Evolutionary conservation across 2,888 invertebrate genomes (phyloP).

Genomic region (Coleophora flavipennella): DNA sequence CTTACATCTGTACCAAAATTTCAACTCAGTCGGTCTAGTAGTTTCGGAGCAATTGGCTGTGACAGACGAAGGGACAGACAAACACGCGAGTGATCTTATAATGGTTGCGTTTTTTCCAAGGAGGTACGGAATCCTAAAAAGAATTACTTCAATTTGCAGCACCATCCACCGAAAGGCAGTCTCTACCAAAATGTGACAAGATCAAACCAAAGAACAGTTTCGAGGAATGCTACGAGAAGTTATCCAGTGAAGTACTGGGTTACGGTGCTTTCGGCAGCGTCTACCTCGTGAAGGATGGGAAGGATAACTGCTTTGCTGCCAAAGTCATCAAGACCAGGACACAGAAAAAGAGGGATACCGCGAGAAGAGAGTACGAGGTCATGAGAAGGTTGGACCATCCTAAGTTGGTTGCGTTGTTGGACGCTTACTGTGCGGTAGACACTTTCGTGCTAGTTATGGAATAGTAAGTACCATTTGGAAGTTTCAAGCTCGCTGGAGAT

Average conservation of each 20-base stretch:
- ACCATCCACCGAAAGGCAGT: no score
- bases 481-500: no score
- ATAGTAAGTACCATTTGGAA: conserved; percentile 77
- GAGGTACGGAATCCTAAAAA: no score
- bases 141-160: no score
- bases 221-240: neutral
- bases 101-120: no score
- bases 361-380: conserved; percentile 86
- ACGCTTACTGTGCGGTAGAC: conserved; percentile 20
- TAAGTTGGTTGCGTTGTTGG: conserved; percentile 78
- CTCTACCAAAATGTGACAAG: neutral
- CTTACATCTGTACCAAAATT: no score
- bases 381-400: conserved; percentile 90
- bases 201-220: neutral
- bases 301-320: conserved; percentile 78
- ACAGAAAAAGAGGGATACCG: conserved; percentile 81
- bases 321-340: conserved; percentile 86
- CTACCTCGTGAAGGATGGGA: conserved; percentile 40
- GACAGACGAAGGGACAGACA: no score
- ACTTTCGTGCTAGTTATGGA: conserved; percentile 90
- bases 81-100: no score
- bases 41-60: no score
- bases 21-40: no score
- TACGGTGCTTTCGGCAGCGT: neutral
- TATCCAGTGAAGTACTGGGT: neutral